Conservation (phyloP, 1,140 invertebrate genomes). For the Calosoma granatense region DNA sequence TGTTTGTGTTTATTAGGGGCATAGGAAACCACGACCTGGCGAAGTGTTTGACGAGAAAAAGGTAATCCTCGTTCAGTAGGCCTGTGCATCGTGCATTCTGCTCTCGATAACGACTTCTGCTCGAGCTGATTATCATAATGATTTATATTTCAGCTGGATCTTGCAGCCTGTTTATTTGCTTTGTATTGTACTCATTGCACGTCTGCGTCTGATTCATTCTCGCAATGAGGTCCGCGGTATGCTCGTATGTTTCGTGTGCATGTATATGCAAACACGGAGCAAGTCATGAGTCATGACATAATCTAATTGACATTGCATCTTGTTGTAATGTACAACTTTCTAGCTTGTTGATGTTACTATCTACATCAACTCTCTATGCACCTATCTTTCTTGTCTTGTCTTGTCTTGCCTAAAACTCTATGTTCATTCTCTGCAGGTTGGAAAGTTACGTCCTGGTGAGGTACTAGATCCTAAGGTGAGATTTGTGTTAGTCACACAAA, state of each 20-base stretch:
- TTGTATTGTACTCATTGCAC: background rate
- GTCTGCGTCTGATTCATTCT: too few species aligned
- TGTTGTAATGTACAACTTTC: too few species aligned
- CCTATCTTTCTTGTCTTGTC: background rate
- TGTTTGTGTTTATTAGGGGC: conserved; percentile 31
- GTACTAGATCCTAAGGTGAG: conserved; percentile 68
- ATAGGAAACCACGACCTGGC: conserved; percentile 79
- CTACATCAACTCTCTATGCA: background rate
- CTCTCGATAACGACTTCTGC: conserved; percentile 1
- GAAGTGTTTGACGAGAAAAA: conserved; percentile 86
- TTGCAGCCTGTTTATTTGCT: background rate
- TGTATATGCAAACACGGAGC: too few species aligned
- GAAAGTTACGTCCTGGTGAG: conserved; percentile 67
- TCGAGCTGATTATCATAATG: background rate
- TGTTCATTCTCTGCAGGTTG: conserved; percentile 26
- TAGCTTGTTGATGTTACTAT: too few species aligned
- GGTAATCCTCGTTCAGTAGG: conserved; percentile 52
- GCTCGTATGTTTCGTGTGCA: too few species aligned
- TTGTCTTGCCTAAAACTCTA: background rate
- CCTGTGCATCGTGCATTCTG: background rate
- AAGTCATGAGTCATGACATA: too few species aligned
- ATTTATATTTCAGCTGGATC: background rate
- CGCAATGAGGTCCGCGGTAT: too few species aligned
- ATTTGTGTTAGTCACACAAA: conserved; percentile 54
- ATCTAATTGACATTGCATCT: background rate